Conservation (phyloP, 2,113 vertebrate species). For the Coryphaenoides rupestris region DNA sequence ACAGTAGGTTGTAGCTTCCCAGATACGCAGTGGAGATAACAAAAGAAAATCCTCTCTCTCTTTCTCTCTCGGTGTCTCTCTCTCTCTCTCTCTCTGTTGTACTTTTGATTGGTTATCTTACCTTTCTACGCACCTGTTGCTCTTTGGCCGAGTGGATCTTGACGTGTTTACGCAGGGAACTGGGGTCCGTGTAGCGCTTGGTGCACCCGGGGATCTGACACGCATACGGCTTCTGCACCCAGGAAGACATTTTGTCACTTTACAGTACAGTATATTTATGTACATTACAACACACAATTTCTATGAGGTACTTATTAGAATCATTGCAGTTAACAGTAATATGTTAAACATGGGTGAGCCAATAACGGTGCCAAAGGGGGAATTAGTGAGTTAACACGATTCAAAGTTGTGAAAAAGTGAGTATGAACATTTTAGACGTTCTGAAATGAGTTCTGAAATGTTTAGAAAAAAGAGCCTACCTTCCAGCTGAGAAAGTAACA, state of each 20-base stretch:
- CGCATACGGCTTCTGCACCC: constrained; percentile 90
- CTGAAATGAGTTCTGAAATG: neutral
- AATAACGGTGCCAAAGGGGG: neutral
- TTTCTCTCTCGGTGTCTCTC: no score
- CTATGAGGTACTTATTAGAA: neutral
- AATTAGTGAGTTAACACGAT: neutral
- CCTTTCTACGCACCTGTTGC: constrained; percentile 95
- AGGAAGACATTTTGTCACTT: constrained; percentile 1
- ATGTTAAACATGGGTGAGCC: no score
- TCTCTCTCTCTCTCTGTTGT: neutral
- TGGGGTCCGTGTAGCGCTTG: constrained; percentile 98
- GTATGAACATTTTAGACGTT: no score
- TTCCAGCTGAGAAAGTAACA: constrained; percentile 67
- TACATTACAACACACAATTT: neutral
- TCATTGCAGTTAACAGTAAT: no score
- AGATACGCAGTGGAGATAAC: neutral
- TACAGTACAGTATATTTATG: neutral
- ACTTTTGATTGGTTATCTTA: constrained; percentile 61
- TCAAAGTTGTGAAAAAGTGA: neutral
- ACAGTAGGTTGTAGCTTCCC: neutral
- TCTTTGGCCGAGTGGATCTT: constrained; percentile 97
- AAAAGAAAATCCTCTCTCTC: neutral
- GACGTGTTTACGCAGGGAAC: constrained; percentile 96
- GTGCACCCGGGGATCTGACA: constrained; percentile 97
- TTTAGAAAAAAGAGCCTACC: constrained; percentile 64